phyloP scores from a whole-genome alignment of 2,113 vertebrate species.

The Perca schrenkii region DNA sequence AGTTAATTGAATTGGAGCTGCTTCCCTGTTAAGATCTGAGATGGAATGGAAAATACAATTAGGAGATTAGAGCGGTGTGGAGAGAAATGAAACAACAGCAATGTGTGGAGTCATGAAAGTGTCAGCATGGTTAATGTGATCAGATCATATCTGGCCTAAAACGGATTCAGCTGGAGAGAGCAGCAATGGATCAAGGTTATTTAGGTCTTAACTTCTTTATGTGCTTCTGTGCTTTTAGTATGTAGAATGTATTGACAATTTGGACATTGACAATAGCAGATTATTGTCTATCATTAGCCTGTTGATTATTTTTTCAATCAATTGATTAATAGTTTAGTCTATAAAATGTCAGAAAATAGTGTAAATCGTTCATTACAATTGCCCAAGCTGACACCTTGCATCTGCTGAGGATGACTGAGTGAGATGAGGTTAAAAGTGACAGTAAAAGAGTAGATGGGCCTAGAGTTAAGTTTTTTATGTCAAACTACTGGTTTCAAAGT shows the following conservation, averaged over 20 bases:
- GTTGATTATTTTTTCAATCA: background rate
- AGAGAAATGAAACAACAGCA: constrained; percentile 36
- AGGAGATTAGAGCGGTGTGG: constrained; percentile 41
- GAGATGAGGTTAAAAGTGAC: background rate
- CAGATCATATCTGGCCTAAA: constrained; percentile 17
- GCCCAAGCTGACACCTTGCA: background rate
- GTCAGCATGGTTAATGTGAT: constrained; percentile 3
- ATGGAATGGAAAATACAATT: constrained; percentile 64
- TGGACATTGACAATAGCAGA: background rate
- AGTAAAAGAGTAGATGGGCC: background rate
- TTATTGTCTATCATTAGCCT: background rate
- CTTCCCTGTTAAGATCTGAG: constrained; percentile 54
- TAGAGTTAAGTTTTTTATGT: background rate
- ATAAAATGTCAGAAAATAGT: background rate
- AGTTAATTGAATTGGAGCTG: constrained; percentile 67
- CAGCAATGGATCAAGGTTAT: background rate
- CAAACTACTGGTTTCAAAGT: background rate
- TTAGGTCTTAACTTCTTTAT: background rate
- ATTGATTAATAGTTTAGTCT: background rate
- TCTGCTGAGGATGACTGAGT: background rate
- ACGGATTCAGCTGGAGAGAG: background rate
- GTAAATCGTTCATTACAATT: background rate
- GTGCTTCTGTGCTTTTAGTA: background rate
- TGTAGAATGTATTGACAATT: background rate
- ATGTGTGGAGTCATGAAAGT: constrained; percentile 34